Base-by-base conservation (phyloP, 2,113 vertebrate genomes). In the Centropristis striata region DNA sequence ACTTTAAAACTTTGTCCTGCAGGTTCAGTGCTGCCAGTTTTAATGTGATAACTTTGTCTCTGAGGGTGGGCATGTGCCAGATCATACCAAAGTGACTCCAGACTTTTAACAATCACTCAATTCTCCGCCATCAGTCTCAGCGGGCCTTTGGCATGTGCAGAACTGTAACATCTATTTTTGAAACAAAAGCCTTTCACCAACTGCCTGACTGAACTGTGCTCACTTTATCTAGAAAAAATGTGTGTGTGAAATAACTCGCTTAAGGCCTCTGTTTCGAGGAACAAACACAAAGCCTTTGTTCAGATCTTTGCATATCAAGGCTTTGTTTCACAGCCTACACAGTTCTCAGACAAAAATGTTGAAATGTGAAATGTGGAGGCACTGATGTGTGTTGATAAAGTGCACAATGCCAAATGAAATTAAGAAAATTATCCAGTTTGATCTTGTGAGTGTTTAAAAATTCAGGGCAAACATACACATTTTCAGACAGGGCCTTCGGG, bases 151-250 rank as follows among this genome's bases (percentile, higher is more conserved):
- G 85, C 91, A 61, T 72, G 49, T 66, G 51, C 49, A 23, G 42
- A 37, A 59, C 71, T 78, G 84, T 78, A 79, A 85, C 81, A 65
- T 84, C 83, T 91, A 91, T 90, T 89, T 89, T 80, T 85, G 77
- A 91, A 84, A 93, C 89, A 89, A 89, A 92, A 88, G 83, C 78
- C 75, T 78, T 86, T 86, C 66, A 80, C 75, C 50, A 82, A 82
- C 71, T 53, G 83, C 75, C 80, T 88, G 76, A 88, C 85, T 84
- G 77, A 87, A 84, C 44, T 57, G 68, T 12, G 21, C 67, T 85
- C 78, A 71, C 69, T 89, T 90, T 73, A 83, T 87, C 88, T 84
- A 58, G 64, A 54, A 61, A n/a, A 53, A 77, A 58, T 49, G 50
- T 37, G 18, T 25, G 41, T 51, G 64, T 37, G 78, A 86, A 77